Evolutionary conservation across 2,113 vertebrate genomes (phyloP), one percentile per base, ranked within the genome.

Genomic region (Silurus asotus): DNA sequence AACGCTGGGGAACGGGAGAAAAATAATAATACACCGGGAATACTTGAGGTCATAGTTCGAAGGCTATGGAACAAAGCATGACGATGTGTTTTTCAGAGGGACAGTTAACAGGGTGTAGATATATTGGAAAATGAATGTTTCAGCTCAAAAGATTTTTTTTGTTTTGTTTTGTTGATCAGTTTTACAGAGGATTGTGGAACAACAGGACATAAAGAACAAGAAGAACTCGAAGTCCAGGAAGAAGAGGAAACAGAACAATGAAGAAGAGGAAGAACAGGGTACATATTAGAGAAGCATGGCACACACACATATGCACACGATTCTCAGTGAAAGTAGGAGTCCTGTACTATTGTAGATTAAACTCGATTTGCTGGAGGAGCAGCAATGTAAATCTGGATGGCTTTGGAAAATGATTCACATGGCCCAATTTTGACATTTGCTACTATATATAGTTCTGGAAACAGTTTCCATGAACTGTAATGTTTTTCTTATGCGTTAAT

Each of bases 201-300:
- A 93, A 85, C 90, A 92, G 90, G 95, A 96, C 91, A 89, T 95
- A 87, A 96, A 95, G 91, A 95, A 90, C 90, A 96, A 96, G 93
- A 96, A 96, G 92, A 94, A 93, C 87, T 95, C 94, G 51, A 96
- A 95, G 92, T 95, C 95, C 81, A 94, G 95, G 87, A 96, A 96
- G 90, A 96, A 96, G 92, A 94, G 96, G 91, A 96, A 95, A 88
- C 95, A 96, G 87, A 95, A 95, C 90, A 93, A 91, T 0, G 95
- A 96, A 69, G 94, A 96, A 58, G 95, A 95, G 91, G 95, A 95
- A 83, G 87, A 91, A 74, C 89, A 87, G 86, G 83, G 91, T 92
- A 86, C 88, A 89, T 87, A 53, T 88, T 80, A 82, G 45, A 56
- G 37, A 51, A 49, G 53, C 84, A 74, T 65, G 70, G 55, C n/a